A percentile compares a stretch with the other conserved stretches of the same genome.
Evolutionary conservation across 2,888 invertebrate species (phyloP).

Genomic region (Heteromyza rotundicornis): DNA sequence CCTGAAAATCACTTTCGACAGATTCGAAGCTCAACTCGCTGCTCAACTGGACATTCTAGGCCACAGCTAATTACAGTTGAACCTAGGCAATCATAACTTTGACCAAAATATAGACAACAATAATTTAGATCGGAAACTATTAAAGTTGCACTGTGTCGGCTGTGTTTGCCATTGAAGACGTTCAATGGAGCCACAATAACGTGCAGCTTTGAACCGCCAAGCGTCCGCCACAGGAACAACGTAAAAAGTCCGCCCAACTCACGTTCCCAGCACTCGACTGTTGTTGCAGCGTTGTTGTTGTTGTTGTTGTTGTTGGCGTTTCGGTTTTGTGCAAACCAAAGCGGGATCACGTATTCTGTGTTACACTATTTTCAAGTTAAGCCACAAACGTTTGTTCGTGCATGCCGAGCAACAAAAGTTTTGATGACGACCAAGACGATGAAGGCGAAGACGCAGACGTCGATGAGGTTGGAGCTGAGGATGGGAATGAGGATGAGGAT

Average conservation of each 20-base stretch:
- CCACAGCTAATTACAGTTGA: slow-evolving; percentile 1
- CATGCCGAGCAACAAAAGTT: slow-evolving; percentile 33
- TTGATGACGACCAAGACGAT: slow-evolving; percentile 30
- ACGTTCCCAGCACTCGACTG: slow-evolving; percentile 5
- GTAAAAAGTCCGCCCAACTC: neutral
- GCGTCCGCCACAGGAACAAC: slow-evolving; percentile 1
- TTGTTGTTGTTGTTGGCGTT: neutral
- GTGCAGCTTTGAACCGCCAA: neutral
- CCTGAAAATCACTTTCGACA: neutral
- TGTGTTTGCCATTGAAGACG: neutral
- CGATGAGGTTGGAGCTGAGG: slow-evolving; percentile 9
- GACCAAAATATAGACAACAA: slow-evolving; percentile 1
- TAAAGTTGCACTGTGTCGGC: neutral
- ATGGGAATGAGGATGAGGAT: neutral
- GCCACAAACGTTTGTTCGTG: slow-evolving; percentile 51
- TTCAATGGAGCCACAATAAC: neutral
- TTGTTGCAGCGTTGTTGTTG: neutral
- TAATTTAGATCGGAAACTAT: neutral
- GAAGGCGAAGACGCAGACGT: slow-evolving; percentile 16
- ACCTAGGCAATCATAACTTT: slow-evolving; percentile 1
- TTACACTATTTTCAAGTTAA: slow-evolving; percentile 59
- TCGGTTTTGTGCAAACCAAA: neutral
- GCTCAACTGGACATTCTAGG: neutral
- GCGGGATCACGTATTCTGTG: slow-evolving; percentile 61
- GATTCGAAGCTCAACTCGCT: neutral